These are phyloP conservation scores for Calosoma granatense DNA, from an alignment of 1,140 invertebrate species.

Conservation along the genomic window DNA sequence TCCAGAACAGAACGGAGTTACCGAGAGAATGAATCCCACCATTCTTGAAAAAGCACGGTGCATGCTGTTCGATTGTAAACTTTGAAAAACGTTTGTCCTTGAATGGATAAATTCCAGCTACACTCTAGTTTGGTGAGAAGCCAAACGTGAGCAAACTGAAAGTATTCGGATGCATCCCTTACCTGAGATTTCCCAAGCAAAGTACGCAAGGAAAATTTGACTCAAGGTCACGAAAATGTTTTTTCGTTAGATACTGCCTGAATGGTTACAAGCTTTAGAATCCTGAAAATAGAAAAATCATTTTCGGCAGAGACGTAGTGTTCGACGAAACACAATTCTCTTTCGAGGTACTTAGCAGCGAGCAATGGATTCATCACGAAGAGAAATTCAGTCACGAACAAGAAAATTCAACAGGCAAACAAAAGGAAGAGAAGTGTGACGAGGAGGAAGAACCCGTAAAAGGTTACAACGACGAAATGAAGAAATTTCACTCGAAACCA, in stretches of 20 bases:
- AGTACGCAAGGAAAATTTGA: slow-evolving; percentile 17
- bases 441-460: background rate
- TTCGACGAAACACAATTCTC: slow-evolving; percentile 19
- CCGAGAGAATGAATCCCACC: slow-evolving; percentile 33
- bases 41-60: slow-evolving; percentile 29
- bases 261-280: slow-evolving; percentile 16
- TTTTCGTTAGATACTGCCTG: background rate
- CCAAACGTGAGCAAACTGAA: slow-evolving; percentile 17
- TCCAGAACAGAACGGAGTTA: slow-evolving; percentile 37
- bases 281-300: slow-evolving; percentile 18
- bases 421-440: background rate
- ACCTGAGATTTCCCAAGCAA: slow-evolving; percentile 21
- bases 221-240: slow-evolving; percentile 7
- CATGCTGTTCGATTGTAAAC: slow-evolving; percentile 27
- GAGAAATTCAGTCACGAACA: background rate
- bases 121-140: slow-evolving; percentile 25
- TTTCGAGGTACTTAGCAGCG: background rate
- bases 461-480: background rate
- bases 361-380: no score
- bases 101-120: slow-evolving; percentile 24
- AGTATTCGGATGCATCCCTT: slow-evolving; percentile 28
- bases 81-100: slow-evolving; percentile 24
- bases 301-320: slow-evolving; percentile 21
- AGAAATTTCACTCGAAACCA: background rate
- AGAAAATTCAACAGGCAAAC: background rate